These are phyloP conservation scores for Myopa tessellatipennis DNA, from an alignment of 2,888 invertebrate species.

Conservation along the genomic window DNA sequence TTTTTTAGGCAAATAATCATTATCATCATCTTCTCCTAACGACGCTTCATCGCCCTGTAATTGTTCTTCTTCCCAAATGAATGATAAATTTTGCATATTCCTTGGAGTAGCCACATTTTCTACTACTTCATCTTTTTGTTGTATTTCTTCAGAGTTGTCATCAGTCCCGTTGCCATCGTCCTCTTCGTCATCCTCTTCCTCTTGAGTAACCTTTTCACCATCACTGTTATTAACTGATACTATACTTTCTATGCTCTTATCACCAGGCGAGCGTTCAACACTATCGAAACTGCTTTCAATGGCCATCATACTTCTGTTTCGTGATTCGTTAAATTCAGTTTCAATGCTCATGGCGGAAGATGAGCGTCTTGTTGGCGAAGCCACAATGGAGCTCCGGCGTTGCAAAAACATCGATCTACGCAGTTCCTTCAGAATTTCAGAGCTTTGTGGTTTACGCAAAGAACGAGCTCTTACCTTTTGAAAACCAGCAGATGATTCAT, in stretches of 20 bases:
- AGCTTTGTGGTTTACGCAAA: neutral
- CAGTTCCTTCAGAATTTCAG: constrained; percentile 26
- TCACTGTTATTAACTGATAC: neutral
- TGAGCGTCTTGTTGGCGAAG: constrained; percentile 13
- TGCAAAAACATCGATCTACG: constrained; percentile 27
- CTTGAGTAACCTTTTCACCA: neutral
- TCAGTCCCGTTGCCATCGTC: neutral
- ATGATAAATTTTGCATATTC: constrained; percentile 2
- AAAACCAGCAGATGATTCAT: neutral
- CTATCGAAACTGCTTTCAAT: neutral
- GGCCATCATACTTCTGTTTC: neutral
- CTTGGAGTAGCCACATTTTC: neutral
- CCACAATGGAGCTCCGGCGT: neutral
- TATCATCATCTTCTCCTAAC: neutral
- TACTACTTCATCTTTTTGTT: neutral
- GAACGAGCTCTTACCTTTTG: neutral
- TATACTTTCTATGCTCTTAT: neutral
- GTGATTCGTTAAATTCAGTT: neutral
- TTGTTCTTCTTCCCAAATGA: neutral
- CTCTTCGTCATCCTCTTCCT: constrained; percentile 29
- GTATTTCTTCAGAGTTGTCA: neutral
- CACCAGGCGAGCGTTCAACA: neutral
- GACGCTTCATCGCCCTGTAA: neutral
- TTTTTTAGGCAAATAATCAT: neutral
- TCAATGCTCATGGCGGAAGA: constrained; percentile 1